Base-by-base conservation (phyloP, 92 coral and sea anemone species). In the Epizoanthus fatuus region DNA sequence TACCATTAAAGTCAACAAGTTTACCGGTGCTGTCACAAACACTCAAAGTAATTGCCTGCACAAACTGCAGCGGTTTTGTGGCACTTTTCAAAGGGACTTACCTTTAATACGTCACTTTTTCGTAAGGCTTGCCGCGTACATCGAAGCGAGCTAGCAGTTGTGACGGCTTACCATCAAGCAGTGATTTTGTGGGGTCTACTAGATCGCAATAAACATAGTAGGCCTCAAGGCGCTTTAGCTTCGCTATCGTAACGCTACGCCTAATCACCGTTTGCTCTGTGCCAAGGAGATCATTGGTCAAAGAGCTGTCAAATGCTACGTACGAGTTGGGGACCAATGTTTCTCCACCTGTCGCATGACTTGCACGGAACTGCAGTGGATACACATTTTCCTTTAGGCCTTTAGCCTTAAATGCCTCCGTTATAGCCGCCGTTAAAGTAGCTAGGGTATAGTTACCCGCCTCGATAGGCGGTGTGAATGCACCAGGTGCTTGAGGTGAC, bases 61-160 rank as follows among this genome's bases (percentile, higher is more conserved):
- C 45, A 40, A 40, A 40, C 45, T 40, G 45, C 3, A 40, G 45
- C 45, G 4, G 45, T 40, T 40, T 40, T 40, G 45, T 40, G 4
- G 45, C 45, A 40, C 45, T 40, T 40, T 40, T 40, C 45, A 40
- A 40, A 40, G 45, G 45, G 45, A 40, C 45, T 40, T 2, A 40
- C 45, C 2, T 40, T 40, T 40, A 2, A 40, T 40, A 40, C 45
- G 45, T 40, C 3, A 40, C 45, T 2, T 40, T 40, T 40, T 40
- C 45, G 45, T 40, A 40, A 40, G 45, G 45, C 16, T 16, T 70
- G 75, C 75, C 75, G 45, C 49, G 45, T 4, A 70, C 38, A 15
- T 70, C 75, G 5, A 70, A 70, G 75, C 57, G 75, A 15, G 74
- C 58, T 17, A 70, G 14, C 14, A 70, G 22, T 14, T 70, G 57